Base-by-base conservation (phyloP, 2,888 invertebrate genomes). In the Venusia cambrica region DNA sequence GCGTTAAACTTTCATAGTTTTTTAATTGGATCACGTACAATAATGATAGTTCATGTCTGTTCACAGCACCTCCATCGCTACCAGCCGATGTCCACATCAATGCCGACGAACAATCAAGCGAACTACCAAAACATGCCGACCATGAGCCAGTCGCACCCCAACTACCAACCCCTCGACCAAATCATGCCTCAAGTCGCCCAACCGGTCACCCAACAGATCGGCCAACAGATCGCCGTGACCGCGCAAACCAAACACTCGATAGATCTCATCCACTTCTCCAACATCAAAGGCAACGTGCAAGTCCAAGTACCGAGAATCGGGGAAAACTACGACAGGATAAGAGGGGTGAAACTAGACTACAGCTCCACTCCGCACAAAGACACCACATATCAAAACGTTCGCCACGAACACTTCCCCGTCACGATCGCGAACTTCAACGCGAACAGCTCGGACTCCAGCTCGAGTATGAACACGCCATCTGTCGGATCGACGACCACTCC, bases 361-460 rank as follows among this genome's bases (percentile, higher is more conserved):
- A 72, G 62, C 32, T 53, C 71, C 0, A 71, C 73, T 0, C 77
- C 76, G 1, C 73, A 71, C 28, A 73, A 73, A 51, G 79, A 77
- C 4, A 72, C 73, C 0, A 76, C 77, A 3, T 80, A 83, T 39
- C 84, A 83, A 30, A 81, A 80, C 33, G 72, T 73, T 0, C 53
- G 75, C 0, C 73, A 70, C 47, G 78, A 74, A 45, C 76, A 73
- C 20, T 73, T 72, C 13, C 75, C 74, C 0, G 69, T 73, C 0
- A 56, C 73, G 0, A 55, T 67, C 0, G 67, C 72, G 0, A 74
- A 61, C 26, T 80, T 73, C 41, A 76, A 69, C 37, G 55, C 74
- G 34, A 73, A 89, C 34, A 88, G 90, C 26, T 91, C 92, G 0
- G 93, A 93, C 52, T 91, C 93, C 0, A 91, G 92, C 60, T 92